Conservation (phyloP, 2,113 vertebrate genomes). For the Phylloscopus trochilus region DNA sequence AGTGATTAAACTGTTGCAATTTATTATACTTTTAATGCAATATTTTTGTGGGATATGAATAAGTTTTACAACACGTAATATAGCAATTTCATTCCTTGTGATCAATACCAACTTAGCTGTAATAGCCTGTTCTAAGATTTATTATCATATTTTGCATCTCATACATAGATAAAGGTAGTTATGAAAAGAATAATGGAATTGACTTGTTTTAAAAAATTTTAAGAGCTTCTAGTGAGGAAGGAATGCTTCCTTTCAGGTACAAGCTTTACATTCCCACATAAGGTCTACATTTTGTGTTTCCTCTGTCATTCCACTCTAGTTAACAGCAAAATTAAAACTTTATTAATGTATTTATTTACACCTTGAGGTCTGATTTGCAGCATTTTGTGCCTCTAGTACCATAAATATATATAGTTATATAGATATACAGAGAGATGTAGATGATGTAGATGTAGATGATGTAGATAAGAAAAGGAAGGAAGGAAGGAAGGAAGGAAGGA, state of each 20-base stretch:
- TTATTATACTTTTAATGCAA: constrained; percentile 61
- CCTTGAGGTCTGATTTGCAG: background rate
- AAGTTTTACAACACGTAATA: constrained; percentile 62
- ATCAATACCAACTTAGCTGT: constrained; percentile 56
- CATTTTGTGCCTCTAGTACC: background rate
- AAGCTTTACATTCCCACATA: background rate
- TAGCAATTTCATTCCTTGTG: constrained; percentile 8
- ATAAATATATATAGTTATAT: background rate
- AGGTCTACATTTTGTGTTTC: background rate
- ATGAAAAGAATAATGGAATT: background rate
- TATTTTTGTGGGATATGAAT: constrained; percentile 53
- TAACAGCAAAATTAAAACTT: background rate
- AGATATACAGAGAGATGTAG: background rate
- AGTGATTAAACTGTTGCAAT: constrained; percentile 61
- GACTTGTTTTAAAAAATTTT: background rate
- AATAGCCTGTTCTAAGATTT: constrained; percentile 52
- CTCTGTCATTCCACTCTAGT: background rate
- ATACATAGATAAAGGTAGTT: constrained; percentile 27
- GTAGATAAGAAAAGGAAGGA: background rate
- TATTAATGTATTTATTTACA: background rate
- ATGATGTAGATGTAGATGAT: background rate
- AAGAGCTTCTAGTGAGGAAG: background rate
- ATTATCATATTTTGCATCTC: constrained; percentile 50
- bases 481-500: too few species aligned
- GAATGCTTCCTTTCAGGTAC: background rate